A percentile compares a stretch with the other conserved stretches of the same genome.
These are phyloP conservation scores for Channa maculata DNA, from an alignment of 2,113 vertebrate genomes.

Conservation along the genomic window DNA sequence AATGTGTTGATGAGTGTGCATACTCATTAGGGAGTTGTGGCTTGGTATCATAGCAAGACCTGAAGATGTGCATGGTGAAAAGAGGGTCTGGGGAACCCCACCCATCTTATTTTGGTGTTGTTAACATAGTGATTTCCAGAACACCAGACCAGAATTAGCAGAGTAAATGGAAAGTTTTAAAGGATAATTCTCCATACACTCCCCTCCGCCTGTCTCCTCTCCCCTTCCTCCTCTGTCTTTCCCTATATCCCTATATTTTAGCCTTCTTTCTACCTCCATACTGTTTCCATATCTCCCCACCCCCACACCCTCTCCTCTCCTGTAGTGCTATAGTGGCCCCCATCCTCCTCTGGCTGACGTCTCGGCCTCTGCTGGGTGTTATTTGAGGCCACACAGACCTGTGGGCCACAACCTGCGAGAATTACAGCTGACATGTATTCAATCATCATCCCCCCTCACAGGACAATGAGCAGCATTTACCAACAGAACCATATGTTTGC, in stretches of 20 bases:
- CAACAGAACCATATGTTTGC: conserved; percentile 69
- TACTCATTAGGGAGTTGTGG: conserved; percentile 36
- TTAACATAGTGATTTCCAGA: conserved; percentile 64
- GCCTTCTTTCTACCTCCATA: neutral
- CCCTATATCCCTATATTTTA: neutral
- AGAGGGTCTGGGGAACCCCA: conserved; percentile 59
- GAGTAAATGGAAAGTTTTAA: conserved; percentile 42
- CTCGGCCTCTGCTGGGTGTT: conserved; percentile 51
- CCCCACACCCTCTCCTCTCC: neutral
- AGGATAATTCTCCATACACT: conserved; percentile 40
- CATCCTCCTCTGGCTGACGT: conserved; percentile 38
- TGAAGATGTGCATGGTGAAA: neutral
- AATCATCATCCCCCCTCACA: conserved; percentile 60
- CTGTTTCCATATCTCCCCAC: conserved; percentile 4
- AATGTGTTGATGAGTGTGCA: conserved; percentile 23
- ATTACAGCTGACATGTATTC: conserved; percentile 67
- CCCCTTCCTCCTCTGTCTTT: neutral
- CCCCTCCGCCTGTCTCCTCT: neutral
- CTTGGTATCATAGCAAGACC: conserved; percentile 4
- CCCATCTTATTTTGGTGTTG: conserved; percentile 70
- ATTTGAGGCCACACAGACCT: conserved; percentile 72
- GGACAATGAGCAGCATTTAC: conserved; percentile 68
- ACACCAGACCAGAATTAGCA: conserved; percentile 55
- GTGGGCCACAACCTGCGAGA: conserved; percentile 60
- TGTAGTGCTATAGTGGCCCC: conserved; percentile 10